These are phyloP conservation scores for Pseudomyrmex dendroicus DNA, from an alignment of 1,140 invertebrate genomes.

Conservation along the genomic window DNA sequence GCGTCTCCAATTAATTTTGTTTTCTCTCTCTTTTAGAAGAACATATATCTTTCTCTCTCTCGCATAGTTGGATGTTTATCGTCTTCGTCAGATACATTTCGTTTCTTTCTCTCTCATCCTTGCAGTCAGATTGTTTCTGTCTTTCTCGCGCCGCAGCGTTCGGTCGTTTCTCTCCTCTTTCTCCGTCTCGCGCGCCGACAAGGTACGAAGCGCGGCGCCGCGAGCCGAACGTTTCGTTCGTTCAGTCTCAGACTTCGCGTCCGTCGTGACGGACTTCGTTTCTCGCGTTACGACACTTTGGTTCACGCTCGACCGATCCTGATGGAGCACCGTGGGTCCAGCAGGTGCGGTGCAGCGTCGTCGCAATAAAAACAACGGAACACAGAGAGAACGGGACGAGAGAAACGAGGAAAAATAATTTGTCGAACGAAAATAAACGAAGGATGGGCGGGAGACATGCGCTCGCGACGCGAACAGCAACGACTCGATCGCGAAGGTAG, in stretches of 20 bases:
- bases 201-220: constrained; percentile 29
- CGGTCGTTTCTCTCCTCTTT: neutral
- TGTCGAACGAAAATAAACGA: neutral
- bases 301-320: constrained; percentile 46
- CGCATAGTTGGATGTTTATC: neutral
- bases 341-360: constrained; percentile 54
- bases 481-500: neutral
- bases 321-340: constrained; percentile 17
- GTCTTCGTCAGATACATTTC: neutral
- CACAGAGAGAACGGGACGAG: neutral
- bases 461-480: constrained; percentile 6
- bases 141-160: neutral
- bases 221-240: constrained; percentile 23
- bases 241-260: constrained; percentile 75
- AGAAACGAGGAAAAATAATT: neutral
- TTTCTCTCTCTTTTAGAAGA: neutral
- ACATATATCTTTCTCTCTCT: neutral
- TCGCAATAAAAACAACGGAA: neutral
- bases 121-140: neutral
- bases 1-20: neutral
- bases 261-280: constrained; percentile 52
- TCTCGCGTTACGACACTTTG: neutral
- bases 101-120: neutral
- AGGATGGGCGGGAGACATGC: neutral
- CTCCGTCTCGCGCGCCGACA: constrained; percentile 6